These are phyloP conservation scores for Drosophila ficusphila DNA, from an alignment of 1,140 invertebrate genomes.

Conservation along the genomic window DNA sequence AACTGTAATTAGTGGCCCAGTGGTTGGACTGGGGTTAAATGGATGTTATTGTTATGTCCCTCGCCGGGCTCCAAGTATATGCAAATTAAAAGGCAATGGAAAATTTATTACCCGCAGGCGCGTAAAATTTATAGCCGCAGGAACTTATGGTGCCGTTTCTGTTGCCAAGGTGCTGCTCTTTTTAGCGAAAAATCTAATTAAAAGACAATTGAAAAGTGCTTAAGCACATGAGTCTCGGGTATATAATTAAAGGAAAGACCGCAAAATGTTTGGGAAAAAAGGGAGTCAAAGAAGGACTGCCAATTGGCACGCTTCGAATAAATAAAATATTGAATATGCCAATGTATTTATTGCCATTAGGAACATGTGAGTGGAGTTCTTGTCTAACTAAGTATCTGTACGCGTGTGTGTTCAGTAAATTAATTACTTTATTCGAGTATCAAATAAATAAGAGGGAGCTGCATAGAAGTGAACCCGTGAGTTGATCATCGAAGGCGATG, in stretches of 20 bases:
- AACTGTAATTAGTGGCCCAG: slow-evolving; percentile 66
- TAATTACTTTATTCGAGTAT: slow-evolving; percentile 65
- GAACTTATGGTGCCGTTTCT: slow-evolving; percentile 14
- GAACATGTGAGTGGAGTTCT: background rate
- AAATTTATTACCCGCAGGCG: slow-evolving; percentile 71
- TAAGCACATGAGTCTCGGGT: slow-evolving; percentile 66
- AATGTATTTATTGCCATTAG: slow-evolving; percentile 49
- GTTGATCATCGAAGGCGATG: background rate
- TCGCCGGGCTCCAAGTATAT: slow-evolving; percentile 56
- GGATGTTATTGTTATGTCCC: slow-evolving; percentile 42
- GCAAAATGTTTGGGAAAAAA: slow-evolving; percentile 23
- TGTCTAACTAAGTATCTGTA: slow-evolving; percentile 1
- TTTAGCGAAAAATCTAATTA: slow-evolving; percentile 22
- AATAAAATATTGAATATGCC: slow-evolving; percentile 76
- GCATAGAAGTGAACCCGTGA: background rate
- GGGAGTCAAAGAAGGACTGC: slow-evolving; percentile 13
- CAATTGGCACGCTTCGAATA: slow-evolving; percentile 54
- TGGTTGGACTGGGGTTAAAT: slow-evolving; percentile 22
- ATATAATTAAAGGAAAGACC: slow-evolving; percentile 11
- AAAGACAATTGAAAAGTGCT: slow-evolving; percentile 67
- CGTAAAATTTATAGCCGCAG: slow-evolving; percentile 63
- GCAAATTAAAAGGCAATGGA: slow-evolving; percentile 80
- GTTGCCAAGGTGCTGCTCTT: background rate
- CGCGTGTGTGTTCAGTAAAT: slow-evolving; percentile 59
- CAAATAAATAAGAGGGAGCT: background rate